Conservation (phyloP, 2,113 vertebrate genomes). For the Pseudorasbora parva region DNA sequence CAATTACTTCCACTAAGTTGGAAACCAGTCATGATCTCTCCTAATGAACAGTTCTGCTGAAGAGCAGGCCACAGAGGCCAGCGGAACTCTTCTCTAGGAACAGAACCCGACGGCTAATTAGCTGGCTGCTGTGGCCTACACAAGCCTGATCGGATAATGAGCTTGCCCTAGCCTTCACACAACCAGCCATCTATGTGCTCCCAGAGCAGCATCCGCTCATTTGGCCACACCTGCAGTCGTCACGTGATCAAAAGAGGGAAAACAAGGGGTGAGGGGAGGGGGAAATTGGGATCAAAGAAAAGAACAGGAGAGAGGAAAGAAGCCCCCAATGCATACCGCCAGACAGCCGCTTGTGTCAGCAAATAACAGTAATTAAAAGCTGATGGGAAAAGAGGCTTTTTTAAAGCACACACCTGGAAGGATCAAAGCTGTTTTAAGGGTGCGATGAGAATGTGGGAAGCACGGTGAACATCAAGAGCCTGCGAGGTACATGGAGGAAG, state of each 20-base stretch:
- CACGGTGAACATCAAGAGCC: neutral
- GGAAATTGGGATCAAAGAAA: neutral
- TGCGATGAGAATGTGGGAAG: neutral
- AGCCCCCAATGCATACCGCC: neutral
- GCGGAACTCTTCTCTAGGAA: neutral
- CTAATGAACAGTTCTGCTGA: conserved; percentile 24
- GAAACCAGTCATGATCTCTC: neutral
- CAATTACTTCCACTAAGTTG: conserved; percentile 14
- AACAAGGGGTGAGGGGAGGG: neutral
- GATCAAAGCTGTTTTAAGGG: conserved; percentile 43
- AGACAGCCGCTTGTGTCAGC: conserved; percentile 46
- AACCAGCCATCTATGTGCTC: neutral
- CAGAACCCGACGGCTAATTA: conserved; percentile 32
- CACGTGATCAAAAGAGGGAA: conserved; percentile 5
- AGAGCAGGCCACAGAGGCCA: neutral
- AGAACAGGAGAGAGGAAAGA: neutral
- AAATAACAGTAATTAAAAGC: conserved; percentile 56
- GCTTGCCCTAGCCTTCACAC: conserved; percentile 37
- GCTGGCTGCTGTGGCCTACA: neutral
- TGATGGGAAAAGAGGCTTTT: conserved; percentile 29
- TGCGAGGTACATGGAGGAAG: conserved; percentile 7
- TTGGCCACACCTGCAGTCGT: conserved; percentile 12
- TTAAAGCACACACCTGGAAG: conserved; percentile 50
- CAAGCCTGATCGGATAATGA: conserved; percentile 43
- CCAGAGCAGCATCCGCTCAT: conserved; percentile 34